These are phyloP conservation scores for Brevipalpus yothersi DNA, from an alignment of 1,140 invertebrate species.

Conservation along the genomic window DNA sequence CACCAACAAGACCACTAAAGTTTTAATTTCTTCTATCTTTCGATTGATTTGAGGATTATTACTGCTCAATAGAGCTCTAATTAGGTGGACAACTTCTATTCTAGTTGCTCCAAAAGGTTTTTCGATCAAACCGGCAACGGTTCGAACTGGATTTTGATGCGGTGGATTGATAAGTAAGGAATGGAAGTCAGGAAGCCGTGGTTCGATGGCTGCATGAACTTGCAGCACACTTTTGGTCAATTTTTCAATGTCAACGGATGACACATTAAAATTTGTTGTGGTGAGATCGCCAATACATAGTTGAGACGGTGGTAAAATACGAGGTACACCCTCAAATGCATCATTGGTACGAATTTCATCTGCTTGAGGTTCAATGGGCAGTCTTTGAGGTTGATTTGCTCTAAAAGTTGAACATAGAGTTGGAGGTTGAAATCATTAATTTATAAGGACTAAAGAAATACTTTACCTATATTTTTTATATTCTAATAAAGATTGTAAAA, in stretches of 20 bases:
- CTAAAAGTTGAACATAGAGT: not conserved
- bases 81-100: constrained; percentile 42
- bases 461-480: constrained; percentile 3
- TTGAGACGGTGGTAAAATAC: not conserved
- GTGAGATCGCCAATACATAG: not conserved
- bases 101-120: constrained; percentile 48
- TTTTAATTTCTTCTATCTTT: constrained; percentile 27
- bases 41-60: constrained; percentile 33
- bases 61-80: constrained; percentile 37
- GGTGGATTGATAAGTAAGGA: constrained; percentile 42
- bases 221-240: constrained; percentile 27
- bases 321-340: constrained; percentile 3
- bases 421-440: too few relatives aligned
- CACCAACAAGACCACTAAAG: constrained; percentile 35
- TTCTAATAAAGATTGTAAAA: constrained; percentile 7
- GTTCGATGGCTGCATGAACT: constrained; percentile 33
- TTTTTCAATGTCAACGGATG: constrained; percentile 21
- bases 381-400: not conserved
- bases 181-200: constrained; percentile 41
- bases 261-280: not conserved
- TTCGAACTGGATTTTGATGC: constrained; percentile 32
- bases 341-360: not conserved
- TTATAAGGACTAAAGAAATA: not conserved
- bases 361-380: not conserved
- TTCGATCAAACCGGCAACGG: constrained; percentile 35